Conservation (phyloP, 1,140 invertebrate genomes). For the Drosophila sturtevanti region DNA sequence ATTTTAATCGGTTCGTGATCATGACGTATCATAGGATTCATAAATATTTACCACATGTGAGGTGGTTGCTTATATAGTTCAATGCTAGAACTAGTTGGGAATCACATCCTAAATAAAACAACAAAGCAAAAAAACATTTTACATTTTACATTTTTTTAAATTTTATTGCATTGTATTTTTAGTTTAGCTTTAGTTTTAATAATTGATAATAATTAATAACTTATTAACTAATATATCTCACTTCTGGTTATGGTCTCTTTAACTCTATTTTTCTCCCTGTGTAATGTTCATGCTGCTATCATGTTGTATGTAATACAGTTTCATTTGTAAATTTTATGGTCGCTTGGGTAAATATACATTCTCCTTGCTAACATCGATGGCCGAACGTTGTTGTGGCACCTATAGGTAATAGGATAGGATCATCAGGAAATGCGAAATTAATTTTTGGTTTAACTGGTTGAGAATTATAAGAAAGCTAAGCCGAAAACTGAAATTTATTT, state of each 20-base stretch:
- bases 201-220: no score
- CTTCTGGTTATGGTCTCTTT: constrained; percentile 1
- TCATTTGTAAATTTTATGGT: constrained; percentile 80
- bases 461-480: not conserved
- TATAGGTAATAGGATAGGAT: constrained; percentile 70
- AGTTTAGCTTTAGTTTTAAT: no score
- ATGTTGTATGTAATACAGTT: constrained; percentile 36
- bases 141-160: no score
- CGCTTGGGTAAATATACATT: constrained; percentile 76
- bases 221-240: no score
- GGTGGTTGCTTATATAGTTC: no score
- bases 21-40: no score
- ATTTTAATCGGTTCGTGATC: no score
- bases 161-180: no score
- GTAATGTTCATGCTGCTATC: constrained; percentile 25
- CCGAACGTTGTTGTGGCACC: constrained; percentile 78
- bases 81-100: no score
- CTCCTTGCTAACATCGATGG: constrained; percentile 74
- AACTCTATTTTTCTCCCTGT: constrained; percentile 14
- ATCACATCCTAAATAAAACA: no score
- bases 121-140: no score
- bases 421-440: not conserved
- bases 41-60: no score
- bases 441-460: not conserved
- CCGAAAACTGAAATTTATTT: not conserved